Base-by-base conservation (phyloP, 2,113 vertebrate species). In the Gopherus evgoodei region DNA sequence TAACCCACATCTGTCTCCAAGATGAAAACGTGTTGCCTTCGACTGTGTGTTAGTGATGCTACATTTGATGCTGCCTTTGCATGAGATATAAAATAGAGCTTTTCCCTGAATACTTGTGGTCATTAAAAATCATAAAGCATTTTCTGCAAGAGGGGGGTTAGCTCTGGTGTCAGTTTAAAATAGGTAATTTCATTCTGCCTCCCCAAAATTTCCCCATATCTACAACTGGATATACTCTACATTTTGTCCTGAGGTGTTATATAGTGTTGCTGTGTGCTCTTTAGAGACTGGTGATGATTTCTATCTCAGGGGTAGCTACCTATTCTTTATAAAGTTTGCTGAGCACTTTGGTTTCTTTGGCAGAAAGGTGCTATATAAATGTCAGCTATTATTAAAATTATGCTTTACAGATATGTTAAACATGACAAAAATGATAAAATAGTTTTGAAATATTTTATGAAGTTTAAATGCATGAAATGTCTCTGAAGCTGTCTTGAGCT, bases 1-100 rank as follows among this genome's bases (percentile, higher is more conserved):
- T 96, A 97, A 97, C 83, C 91, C 95, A 89, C 6, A 2, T 83
- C 88, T 97, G 90, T 82, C 90, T 95, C 91, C 0, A 11, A 95
- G 82, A 3, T 1, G 31, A 22, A 2, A 93, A 54, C 19, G 4
- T 84, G 85, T 90, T 5, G 54, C 84, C 95, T 94, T 96, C 90
- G 62, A 84, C 87, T 81, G 65, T 56, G 93, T 12, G 1, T 4
- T 47, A 78, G 81, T 65, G 89, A 90, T 62, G 59, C 14, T 31
- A 59, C 57, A 59, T 11, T 4, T 3, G 25, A 82, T 57, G 24
- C 56, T 69, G 6, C 13, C 13, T 8, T 59, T 53, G 53, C 96
- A 91, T 54, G 2, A 89, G 16, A 89, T 57, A 59, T 81, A 85
- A 29, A 10, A 52, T 5, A 83, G 42, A 79, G 3, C 1, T 89